Evolutionary conservation across 1,140 invertebrate genomes (phyloP).

Genomic region (Drosophila bocki): DNA sequence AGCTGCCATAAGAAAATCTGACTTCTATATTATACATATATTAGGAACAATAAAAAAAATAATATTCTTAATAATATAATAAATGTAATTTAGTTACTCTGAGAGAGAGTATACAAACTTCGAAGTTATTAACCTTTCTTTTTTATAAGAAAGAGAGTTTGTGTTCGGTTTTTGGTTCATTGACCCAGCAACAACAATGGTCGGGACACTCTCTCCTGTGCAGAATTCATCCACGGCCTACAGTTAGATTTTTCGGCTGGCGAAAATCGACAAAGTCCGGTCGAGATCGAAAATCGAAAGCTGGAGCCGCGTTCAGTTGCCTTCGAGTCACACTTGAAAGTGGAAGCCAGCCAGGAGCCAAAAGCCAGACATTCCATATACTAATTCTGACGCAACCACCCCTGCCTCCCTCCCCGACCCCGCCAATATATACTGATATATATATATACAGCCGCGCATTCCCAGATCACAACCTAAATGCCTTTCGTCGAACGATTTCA

Average conservation of each 20-base stretch:
- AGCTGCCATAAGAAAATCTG: no score
- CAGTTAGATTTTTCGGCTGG: slow-evolving; percentile 36
- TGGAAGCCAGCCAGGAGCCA: slow-evolving; percentile 55
- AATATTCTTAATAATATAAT: no score
- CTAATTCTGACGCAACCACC: slow-evolving; percentile 32
- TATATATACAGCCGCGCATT: slow-evolving; percentile 40
- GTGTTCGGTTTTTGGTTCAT: slow-evolving; percentile 53
- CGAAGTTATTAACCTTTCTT: no score
- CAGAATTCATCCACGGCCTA: slow-evolving; percentile 24
- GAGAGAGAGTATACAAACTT: no score
- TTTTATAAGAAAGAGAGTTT: slow-evolving; percentile 44
- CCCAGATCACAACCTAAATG: slow-evolving; percentile 69
- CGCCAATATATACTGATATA: slow-evolving; percentile 54
- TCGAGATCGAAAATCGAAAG: neutral
- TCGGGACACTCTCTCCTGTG: slow-evolving; percentile 42
- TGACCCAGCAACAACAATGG: slow-evolving; percentile 66
- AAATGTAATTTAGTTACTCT: no score
- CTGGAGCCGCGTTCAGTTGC: slow-evolving; percentile 60
- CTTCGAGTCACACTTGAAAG: slow-evolving; percentile 56
- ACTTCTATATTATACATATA: no score
- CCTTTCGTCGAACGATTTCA: slow-evolving; percentile 74
- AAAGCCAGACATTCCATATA: slow-evolving; percentile 10
- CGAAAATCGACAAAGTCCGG: neutral
- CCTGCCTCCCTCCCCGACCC: neutral
- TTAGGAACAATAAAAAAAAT: no score